Conservation (phyloP, 2,888 invertebrate genomes). For the Gerris lacustris region DNA sequence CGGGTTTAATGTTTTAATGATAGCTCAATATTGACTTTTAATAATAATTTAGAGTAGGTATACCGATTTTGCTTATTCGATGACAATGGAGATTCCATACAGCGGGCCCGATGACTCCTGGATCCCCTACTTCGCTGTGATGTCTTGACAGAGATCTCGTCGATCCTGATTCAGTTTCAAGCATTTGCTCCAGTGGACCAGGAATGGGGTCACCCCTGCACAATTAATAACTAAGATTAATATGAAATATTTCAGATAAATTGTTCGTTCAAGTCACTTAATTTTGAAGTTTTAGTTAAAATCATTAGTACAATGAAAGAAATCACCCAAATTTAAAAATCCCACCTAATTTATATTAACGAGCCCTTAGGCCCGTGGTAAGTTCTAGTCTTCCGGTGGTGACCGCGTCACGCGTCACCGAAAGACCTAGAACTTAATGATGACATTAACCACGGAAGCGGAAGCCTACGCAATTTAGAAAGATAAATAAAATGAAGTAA, state of each 20-base stretch:
- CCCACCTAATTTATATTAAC: no score
- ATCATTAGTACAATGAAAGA: not conserved
- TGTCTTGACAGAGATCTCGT: constrained; percentile 39
- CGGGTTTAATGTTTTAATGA: no score
- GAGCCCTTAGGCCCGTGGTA: no score
- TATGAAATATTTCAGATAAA: not conserved
- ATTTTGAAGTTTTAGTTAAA: not conserved
- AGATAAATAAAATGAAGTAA: no score
- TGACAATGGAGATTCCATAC: constrained; percentile 73
- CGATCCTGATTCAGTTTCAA: constrained; percentile 50
- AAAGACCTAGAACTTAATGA: no score
- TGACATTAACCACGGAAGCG: no score
- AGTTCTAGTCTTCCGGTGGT: no score
- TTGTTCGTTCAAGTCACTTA: not conserved
- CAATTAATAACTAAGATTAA: constrained; percentile 14
- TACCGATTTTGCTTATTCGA: constrained; percentile 30
- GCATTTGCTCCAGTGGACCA: constrained; percentile 62
- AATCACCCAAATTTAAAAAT: not conserved
- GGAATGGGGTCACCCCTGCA: constrained; percentile 53
- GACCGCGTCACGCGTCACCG: no score
- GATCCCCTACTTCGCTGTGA: constrained; percentile 61
- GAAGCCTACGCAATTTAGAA: no score
- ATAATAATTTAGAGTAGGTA: not conserved
- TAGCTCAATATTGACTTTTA: no score
- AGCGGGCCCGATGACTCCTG: constrained; percentile 69